Conservation (phyloP, 2,797 vertebrate genomes). For the Bradypodion pumilum region DNA sequence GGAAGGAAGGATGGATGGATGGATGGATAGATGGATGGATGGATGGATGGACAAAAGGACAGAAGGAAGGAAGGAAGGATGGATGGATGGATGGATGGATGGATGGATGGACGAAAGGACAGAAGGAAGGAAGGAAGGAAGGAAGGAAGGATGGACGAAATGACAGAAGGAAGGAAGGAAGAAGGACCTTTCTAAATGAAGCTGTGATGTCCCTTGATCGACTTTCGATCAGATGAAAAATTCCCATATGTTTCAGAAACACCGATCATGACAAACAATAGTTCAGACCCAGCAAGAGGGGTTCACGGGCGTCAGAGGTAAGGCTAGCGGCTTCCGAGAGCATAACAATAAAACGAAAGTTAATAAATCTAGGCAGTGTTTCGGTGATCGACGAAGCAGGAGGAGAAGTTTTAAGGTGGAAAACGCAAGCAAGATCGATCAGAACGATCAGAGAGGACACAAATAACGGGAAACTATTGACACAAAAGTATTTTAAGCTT, state of each 20-base stretch:
- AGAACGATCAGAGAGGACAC: slow-evolving; percentile 74
- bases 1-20: no score
- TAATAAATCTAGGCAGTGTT: slow-evolving; percentile 64
- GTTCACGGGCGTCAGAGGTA: neutral
- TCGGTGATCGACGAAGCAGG: slow-evolving; percentile 70
- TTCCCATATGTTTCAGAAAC: neutral
- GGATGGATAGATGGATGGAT: no score
- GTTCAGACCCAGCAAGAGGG: neutral
- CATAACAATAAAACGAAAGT: slow-evolving; percentile 63
- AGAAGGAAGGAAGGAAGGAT: no score
- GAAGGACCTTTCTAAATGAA: no score
- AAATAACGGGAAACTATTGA: slow-evolving; percentile 82
- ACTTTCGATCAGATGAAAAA: neutral
- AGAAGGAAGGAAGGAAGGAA: no score
- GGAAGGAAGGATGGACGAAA: no score
- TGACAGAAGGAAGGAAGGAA: no score
- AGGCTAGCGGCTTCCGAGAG: neutral
- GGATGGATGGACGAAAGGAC: no score
- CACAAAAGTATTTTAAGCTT: slow-evolving; percentile 80
- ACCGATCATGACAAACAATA: accelerated
- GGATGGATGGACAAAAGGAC: no score
- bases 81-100: no score
- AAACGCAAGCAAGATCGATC: slow-evolving; percentile 74
- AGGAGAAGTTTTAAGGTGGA: slow-evolving; percentile 65
- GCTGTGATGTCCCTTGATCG: no score